These are phyloP conservation scores for Serripes groenlandicus DNA, from an alignment of 2,888 invertebrate genomes.

Conservation along the genomic window DNA sequence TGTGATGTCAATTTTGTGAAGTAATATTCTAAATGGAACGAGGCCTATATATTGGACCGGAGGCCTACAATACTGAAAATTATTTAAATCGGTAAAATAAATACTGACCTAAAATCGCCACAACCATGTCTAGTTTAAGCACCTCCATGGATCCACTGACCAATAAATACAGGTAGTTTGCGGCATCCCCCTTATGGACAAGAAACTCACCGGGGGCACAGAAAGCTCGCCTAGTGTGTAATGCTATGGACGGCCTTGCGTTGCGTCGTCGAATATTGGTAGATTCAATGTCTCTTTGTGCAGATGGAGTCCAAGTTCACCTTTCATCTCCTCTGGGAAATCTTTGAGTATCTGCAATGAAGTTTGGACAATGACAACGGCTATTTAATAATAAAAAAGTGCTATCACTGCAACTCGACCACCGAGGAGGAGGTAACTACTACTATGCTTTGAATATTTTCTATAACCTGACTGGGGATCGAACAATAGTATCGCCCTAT, in stretches of 20 bases:
- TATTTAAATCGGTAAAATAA: no score
- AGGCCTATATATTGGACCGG: no score
- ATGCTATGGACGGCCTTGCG: constrained; percentile 96
- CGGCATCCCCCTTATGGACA: constrained; percentile 97
- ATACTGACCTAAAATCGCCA: constrained; percentile 95
- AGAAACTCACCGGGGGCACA: constrained; percentile 98
- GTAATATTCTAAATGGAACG: no score
- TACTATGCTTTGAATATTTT: no score
- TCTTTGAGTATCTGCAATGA: constrained; percentile 89
- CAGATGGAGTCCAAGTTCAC: constrained; percentile 98
- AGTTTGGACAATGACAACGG: no score
- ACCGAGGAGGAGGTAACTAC: no score
- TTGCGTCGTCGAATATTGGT: constrained; percentile 97
- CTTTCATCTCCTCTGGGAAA: constrained; percentile 97
- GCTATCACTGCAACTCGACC: no score
- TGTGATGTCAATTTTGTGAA: no score
- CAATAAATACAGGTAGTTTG: constrained; percentile 97
- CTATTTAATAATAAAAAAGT: no score
- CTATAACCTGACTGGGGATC: no score
- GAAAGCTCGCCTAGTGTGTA: constrained; percentile 97
- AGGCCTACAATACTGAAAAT: no score
- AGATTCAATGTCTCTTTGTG: constrained; percentile 97
- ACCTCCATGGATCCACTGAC: constrained; percentile 99
- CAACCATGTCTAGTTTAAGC: constrained; percentile 98
- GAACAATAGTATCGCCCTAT: no score